Evolutionary conservation across 35 echinoderm and acorn worm species (phyloP).

Genomic region (Stichopus chloronotus): DNA sequence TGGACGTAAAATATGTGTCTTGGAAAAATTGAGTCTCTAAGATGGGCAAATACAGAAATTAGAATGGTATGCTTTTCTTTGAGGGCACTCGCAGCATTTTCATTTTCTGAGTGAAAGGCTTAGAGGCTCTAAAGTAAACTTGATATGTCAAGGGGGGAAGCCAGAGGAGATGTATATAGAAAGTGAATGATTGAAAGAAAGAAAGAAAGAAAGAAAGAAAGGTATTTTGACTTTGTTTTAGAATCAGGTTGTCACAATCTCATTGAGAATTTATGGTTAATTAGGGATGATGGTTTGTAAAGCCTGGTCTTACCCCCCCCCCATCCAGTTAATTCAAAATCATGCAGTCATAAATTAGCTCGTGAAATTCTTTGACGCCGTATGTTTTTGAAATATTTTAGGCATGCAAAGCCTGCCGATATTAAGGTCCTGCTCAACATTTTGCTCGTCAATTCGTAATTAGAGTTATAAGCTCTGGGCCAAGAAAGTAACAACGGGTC

Average conservation of each 20-base stretch:
- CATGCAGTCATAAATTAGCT: neutral
- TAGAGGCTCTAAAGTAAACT: neutral
- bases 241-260: neutral
- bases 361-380: neutral
- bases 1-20: neutral
- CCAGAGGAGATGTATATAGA: neutral
- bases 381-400: neutral
- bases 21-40: neutral
- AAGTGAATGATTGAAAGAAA: neutral
- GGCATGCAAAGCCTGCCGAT: neutral
- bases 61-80: neutral
- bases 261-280: conserved; percentile 8
- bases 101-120: neutral
- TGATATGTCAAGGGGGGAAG: neutral
- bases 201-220: neutral
- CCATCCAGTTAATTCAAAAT: neutral
- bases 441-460: no score
- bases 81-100: neutral
- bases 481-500: no score
- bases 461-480: no score
- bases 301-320: neutral
- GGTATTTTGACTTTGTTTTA: neutral
- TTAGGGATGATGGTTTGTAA: conserved; percentile 11
- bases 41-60: conserved; percentile 14
- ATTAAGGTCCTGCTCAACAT: no score